Evolutionary conservation across 2,113 vertebrate genomes (phyloP), one percentile per base, ranked within the genome.

Genomic region (Pantherophis guttatus): DNA sequence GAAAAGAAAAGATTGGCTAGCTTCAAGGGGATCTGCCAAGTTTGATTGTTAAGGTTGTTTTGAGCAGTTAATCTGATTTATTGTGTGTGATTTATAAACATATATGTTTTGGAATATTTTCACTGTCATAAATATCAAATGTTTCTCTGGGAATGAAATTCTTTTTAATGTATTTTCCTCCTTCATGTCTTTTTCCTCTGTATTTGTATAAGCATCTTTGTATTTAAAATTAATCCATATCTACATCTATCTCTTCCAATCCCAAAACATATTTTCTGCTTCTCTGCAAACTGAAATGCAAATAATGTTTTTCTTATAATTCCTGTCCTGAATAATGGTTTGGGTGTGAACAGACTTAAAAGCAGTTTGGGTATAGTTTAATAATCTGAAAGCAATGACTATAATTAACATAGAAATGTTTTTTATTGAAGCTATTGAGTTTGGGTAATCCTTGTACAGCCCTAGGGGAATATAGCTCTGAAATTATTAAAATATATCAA

Each of bases 1-100:
- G 89, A 65, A 92, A 53, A 65, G 91, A 94, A 95, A 97, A 96
- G 96, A 95, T 93, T 92, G 94, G 94, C 90, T 95, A 89, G 91
- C 95, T 95, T 96, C 94, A 95, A 88, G 94, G 95, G 94, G 50
- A 94, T 94, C 91, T 91, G 91, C 90, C 89, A 96, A 94, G 94
- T 93, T 95, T 94, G 96, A 96, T 96, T 95, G 94, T 94, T 94
- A 89, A 95, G 95, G 94, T 95, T 97, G 95, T 96, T 95, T 94
- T 92, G 96, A 95, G 95, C 94, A 95, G 97, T 96, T 93, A 94
- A 95, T 95, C 94, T 95, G 88, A 92, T 95, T 91, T 92, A 92
- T 95, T 92, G 92, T 90, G 90, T 58, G 93, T 92, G 92, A 92
- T 96, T 97, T 95, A 93, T 97, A 96, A 97, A 96, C 94, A 93